Evolutionary conservation across 2,888 invertebrate species (phyloP).

Genomic region (Autographa gamma): DNA sequence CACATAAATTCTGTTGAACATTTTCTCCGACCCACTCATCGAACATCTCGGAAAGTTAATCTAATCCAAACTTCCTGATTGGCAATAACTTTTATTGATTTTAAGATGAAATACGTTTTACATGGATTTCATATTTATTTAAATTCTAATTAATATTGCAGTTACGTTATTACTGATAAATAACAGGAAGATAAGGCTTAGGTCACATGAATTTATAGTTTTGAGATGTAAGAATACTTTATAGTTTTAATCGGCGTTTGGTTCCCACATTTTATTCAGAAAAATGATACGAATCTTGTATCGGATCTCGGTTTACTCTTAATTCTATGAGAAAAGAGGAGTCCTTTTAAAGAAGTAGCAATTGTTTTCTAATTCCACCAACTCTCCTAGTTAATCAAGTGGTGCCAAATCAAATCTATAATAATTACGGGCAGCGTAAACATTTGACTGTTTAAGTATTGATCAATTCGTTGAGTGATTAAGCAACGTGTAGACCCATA

Average conservation of each 20-base stretch:
- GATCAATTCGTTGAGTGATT: conserved; percentile 17
- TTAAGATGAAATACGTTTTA: background rate
- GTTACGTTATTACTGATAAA: conserved; percentile 20
- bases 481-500: conserved; percentile 19
- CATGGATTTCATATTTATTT: background rate
- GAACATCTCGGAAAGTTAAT: conserved; percentile 21
- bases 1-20: conserved; percentile 29
- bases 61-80: conserved; percentile 14
- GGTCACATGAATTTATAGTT: conserved; percentile 30
- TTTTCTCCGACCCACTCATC: conserved; percentile 29
- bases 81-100: conserved; percentile 14
- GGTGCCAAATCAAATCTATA: conserved; percentile 3
- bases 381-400: conserved; percentile 6
- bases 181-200: conserved; percentile 24
- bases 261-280: conserved; percentile 50
- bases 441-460: conserved; percentile 14
- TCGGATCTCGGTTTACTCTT: conserved; percentile 47
- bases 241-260: conserved; percentile 42
- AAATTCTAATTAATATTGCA: conserved; percentile 5
- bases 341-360: conserved; percentile 49
- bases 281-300: conserved; percentile 35
- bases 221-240: conserved; percentile 22
- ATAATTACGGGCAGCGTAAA: background rate
- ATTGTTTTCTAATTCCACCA: conserved; percentile 51
- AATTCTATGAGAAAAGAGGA: background rate